These are phyloP conservation scores for Tamias sibiricus DNA, from an alignment of 2,113 vertebrate genomes.

Conservation along the genomic window DNA sequence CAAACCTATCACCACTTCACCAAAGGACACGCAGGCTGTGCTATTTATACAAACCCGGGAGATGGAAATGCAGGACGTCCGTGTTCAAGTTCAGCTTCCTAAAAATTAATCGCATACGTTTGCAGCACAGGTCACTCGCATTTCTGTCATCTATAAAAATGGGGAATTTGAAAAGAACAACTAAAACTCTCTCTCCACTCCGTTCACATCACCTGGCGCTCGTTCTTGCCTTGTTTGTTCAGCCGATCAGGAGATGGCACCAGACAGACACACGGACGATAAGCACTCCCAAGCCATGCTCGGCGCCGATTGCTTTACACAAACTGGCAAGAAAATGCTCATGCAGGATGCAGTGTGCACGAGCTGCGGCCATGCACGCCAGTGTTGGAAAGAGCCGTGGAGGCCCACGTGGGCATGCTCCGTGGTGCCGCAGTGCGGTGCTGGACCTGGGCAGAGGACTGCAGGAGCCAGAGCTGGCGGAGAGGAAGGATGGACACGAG, in stretches of 20 bases:
- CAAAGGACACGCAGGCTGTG: background rate
- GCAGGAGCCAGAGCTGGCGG: too few species aligned
- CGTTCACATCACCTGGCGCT: fast-evolving
- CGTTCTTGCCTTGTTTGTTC: background rate
- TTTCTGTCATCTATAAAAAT: background rate
- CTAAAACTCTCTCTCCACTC: background rate
- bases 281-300: too few species aligned
- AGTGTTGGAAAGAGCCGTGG: background rate
- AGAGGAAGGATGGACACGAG: too few species aligned
- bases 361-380: background rate
- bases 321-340: background rate
- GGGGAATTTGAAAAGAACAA: background rate
- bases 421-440: fast-evolving
- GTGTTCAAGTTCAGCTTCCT: background rate
- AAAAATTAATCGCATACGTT: background rate
- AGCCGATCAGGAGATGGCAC: background rate
- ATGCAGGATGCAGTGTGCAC: background rate
- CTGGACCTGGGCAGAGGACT: background rate
- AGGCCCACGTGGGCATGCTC: background rate
- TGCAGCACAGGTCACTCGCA: too few species aligned
- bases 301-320: fast-evolving
- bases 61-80: background rate
- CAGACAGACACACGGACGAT: fast-evolving
- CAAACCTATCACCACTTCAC: background rate
- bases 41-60: background rate